phyloP scores from a whole-genome alignment of 2,888 invertebrate genomes.

The Calameuta pallipes region DNA sequence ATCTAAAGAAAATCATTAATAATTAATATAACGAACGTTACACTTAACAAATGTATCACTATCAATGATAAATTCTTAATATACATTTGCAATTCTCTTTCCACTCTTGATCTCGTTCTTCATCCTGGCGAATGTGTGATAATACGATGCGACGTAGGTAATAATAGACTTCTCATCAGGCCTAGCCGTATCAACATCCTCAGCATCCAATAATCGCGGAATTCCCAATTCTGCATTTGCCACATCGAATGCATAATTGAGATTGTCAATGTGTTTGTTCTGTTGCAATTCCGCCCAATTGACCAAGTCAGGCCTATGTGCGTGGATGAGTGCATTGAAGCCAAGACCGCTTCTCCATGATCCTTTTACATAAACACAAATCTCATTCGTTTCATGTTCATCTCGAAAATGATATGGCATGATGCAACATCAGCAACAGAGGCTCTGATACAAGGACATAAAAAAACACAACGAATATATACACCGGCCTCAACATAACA shows the following conservation, averaged over 20 bases:
- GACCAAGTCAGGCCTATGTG: constrained; percentile 96
- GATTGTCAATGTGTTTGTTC: constrained; percentile 89
- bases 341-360: constrained; percentile 98
- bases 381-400: not conserved
- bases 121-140: constrained; percentile 99
- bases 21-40: not conserved
- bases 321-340: constrained; percentile 98
- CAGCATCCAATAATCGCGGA: constrained; percentile 92
- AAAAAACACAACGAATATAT: not conserved
- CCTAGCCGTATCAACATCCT: constrained; percentile 93
- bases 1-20: constrained; percentile 73
- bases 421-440: not conserved
- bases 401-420: not conserved
- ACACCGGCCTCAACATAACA: constrained; percentile 2
- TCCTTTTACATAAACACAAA: constrained; percentile 60
- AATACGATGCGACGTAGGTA: constrained; percentile 98
- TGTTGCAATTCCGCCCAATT: constrained; percentile 85
- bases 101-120: constrained; percentile 99
- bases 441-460: not conserved
- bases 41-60: not conserved
- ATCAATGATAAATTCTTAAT: constrained; percentile 41
- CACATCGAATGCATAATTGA: constrained; percentile 97
- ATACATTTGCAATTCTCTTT: constrained; percentile 95
- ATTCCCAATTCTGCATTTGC: constrained; percentile 95
- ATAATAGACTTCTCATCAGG: constrained; percentile 99